Evolutionary conservation across 2,888 invertebrate species (phyloP), one percentile per base, ranked within the genome.

Genomic region (Papilio gigon): DNA sequence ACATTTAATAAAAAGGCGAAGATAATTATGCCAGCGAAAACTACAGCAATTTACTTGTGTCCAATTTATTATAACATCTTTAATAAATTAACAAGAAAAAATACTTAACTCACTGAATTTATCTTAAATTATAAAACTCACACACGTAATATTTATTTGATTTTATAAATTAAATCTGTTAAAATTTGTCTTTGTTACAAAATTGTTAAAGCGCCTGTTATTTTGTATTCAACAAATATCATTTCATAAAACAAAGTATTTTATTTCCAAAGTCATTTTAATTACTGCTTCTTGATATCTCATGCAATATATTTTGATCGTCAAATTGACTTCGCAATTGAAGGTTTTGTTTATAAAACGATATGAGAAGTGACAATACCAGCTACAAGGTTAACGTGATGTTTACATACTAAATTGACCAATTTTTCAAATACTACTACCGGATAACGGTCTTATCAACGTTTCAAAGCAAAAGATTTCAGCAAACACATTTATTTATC

Each of bases 401-500:
- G 8, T n/a, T 53, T 53, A 53, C 14, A 53, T 22, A 27, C 27
- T 27, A 27, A 50, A 25, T 50, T 4, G 25, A 8, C 27, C 50
- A 27, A 50, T 50, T 50, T 50, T 14, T 27, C 47, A 47, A 20
- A 47, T 47, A 47, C 47, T 22, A 47, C 11, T 50, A 14, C 25
- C n/a, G 14, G 12, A 50, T 25, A 50, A 27, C 25, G 27, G 27
- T 14, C 20, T 50, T 50, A 27, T 14, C 27, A 27, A 50, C 27
- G 50, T 11, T 47, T 47, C n/a, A 27, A 50, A 14, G 27, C 14
- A 50, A 50, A 50, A 25, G 25, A 50, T 27, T 50, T 27, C 6
- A 50, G 47, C 47, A 50, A 50, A 25, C 50, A 56, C 27, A 56
- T 17, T 56, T 56, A 30, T 56, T 56, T 56, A 56, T 56, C 53